These are phyloP conservation scores for Loxodonta africana DNA, from an alignment of 2,113 vertebrate genomes.

Conservation along the genomic window DNA sequence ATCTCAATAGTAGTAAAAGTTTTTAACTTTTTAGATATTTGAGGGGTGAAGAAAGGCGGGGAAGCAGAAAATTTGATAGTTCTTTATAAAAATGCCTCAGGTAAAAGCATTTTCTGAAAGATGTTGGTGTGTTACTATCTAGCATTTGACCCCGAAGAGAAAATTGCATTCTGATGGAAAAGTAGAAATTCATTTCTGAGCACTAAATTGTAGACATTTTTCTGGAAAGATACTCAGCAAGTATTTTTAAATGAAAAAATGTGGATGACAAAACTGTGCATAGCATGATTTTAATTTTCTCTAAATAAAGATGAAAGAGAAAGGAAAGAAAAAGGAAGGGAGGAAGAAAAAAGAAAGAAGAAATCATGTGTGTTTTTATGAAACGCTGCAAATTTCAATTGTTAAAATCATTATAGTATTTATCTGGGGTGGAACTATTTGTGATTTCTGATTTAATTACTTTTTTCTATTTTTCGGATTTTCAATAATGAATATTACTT, in stretches of 20 bases:
- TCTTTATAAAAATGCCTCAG: constrained; percentile 52
- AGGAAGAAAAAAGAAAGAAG: neutral
- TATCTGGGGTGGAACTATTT: neutral
- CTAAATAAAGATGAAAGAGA: constrained; percentile 24
- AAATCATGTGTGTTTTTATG: neutral
- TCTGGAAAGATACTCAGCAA: constrained; percentile 67
- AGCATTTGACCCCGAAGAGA: constrained; percentile 74
- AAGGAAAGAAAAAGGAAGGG: neutral
- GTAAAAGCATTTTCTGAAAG: constrained; percentile 67
- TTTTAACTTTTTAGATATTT: constrained; percentile 41
- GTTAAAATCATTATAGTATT: neutral
- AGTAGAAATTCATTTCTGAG: constrained; percentile 76
- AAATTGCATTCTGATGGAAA: constrained; percentile 79
- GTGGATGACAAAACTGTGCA: constrained; percentile 36
- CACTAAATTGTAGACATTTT: constrained; percentile 68
- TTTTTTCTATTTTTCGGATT: constrained; percentile 21
- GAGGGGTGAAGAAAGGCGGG: neutral
- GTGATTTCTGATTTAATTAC: constrained; percentile 6
- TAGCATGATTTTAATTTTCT: constrained; percentile 71
- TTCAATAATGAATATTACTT: constrained; percentile 14
- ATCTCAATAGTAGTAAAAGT: constrained; percentile 45
- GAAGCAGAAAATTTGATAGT: constrained; percentile 39
- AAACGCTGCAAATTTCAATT: neutral
- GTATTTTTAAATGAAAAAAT: constrained; percentile 72
- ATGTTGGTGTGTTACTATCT: constrained; percentile 43